Evolutionary conservation across 2,113 vertebrate species (phyloP).

Genomic region (Atlantisia rogersi): DNA sequence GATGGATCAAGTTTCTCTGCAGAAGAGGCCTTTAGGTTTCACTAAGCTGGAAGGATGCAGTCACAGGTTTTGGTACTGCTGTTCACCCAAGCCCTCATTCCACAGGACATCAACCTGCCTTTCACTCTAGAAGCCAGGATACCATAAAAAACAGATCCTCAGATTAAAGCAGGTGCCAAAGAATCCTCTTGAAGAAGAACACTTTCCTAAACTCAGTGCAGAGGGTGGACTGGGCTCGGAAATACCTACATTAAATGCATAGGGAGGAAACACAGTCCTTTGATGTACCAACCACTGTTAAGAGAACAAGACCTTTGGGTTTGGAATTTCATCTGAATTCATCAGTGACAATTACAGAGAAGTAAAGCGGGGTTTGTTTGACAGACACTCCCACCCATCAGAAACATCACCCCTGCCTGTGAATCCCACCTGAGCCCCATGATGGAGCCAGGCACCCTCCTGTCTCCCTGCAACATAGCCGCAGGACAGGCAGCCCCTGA

Average conservation of each 20-base stretch:
- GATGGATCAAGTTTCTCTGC: not conserved
- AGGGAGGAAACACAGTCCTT: fast-evolving
- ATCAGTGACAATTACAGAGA: fast-evolving
- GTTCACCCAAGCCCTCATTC: not conserved
- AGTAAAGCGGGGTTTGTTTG: not conserved
- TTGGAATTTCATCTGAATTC: not conserved
- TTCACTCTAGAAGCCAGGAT: not conserved
- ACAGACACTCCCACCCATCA: not conserved
- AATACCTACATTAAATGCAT: not conserved
- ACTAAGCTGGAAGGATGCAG: not conserved
- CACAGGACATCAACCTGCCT: not conserved
- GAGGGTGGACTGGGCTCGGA: not conserved
- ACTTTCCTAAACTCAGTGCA: not conserved
- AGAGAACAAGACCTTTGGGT: not conserved
- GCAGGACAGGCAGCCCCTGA: fast-evolving
- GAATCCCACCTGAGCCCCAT: not conserved
- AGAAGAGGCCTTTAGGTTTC: not conserved
- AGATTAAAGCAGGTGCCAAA: not conserved
- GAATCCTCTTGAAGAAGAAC: not conserved
- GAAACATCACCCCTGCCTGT: not conserved
- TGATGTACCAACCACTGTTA: not conserved
- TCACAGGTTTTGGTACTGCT: not conserved
- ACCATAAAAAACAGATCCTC: not conserved
- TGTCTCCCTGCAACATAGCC: fast-evolving
- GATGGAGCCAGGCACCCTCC: not conserved